A percentile compares a stretch with the other conserved stretches of the same genome.
Conservation (phyloP, 2,888 invertebrate species). For the Amphipyra berbera region DNA sequence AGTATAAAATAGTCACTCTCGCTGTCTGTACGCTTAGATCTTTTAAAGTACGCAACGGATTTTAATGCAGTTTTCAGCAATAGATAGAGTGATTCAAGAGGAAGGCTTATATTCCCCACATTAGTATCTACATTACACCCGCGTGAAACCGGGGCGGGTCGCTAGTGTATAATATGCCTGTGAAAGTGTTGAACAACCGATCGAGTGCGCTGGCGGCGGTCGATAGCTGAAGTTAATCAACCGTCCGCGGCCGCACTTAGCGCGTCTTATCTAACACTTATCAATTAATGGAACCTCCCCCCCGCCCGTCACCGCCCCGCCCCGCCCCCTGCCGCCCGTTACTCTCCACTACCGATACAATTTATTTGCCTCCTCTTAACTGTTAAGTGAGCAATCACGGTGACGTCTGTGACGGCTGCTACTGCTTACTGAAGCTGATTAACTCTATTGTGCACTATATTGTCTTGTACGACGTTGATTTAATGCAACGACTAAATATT, state of each 20-base stretch:
- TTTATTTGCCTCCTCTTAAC: background rate
- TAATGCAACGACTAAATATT: background rate
- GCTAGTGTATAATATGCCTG: too few relatives aligned
- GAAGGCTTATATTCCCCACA: too few relatives aligned
- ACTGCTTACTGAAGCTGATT: background rate
- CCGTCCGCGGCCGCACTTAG: constrained; percentile 38
- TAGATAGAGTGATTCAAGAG: too few relatives aligned
- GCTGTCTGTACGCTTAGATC: too few relatives aligned
- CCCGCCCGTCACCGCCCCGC: background rate
- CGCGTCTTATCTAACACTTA: constrained; percentile 52
- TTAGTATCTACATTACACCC: too few relatives aligned
- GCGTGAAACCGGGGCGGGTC: too few relatives aligned
- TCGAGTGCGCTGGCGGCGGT: background rate
- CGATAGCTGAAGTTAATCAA: constrained; percentile 15
- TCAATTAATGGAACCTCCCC: constrained; percentile 44
- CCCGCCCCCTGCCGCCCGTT: background rate
- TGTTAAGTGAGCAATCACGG: constrained; percentile 1
- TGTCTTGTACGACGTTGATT: background rate
- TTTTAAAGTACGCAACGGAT: too few relatives aligned
- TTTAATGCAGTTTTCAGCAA: too few relatives aligned
- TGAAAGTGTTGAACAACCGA: background rate
- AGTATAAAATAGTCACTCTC: too few relatives aligned
- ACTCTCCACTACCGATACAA: background rate
- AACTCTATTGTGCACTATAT: background rate
- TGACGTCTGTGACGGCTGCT: constrained; percentile 2